phyloP scores from a whole-genome alignment of 2,113 vertebrate genomes.

The Damaliscus lunatus region DNA sequence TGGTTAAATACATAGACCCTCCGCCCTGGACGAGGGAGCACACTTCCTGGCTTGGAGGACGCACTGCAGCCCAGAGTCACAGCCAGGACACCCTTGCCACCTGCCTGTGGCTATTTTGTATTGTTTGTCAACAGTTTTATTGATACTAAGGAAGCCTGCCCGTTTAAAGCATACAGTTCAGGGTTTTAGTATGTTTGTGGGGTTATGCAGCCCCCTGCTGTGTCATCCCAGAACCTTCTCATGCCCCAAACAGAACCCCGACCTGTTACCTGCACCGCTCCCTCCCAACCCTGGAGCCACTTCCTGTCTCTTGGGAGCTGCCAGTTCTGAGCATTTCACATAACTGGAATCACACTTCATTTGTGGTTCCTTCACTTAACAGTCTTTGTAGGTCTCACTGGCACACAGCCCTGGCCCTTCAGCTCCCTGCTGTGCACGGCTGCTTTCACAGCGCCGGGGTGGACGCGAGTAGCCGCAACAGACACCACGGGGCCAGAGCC shows the following conservation, averaged over 20 bases:
- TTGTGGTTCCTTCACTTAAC: background rate
- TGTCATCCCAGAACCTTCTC: background rate
- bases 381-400: background rate
- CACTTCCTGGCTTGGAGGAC: too few species aligned
- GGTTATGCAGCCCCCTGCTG: background rate
- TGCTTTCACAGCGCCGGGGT: background rate
- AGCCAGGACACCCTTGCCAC: background rate
- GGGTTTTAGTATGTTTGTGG: background rate
- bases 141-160: background rate
- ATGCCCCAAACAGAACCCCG: background rate
- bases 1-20: background rate
- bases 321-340: background rate
- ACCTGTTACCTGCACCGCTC: rapidly evolving
- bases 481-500: background rate
- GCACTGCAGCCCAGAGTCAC: rapidly evolving
- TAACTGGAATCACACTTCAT: background rate
- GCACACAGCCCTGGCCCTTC: background rate
- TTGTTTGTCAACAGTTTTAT: background rate
- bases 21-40: background rate
- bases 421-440: background rate
- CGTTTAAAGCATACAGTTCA: background rate
- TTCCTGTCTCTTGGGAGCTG: background rate
- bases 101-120: background rate
- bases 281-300: rapidly evolving
- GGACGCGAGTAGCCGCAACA: background rate